Conservation (phyloP, 1,140 invertebrate genomes). For the Lutraria rhynchaena region DNA sequence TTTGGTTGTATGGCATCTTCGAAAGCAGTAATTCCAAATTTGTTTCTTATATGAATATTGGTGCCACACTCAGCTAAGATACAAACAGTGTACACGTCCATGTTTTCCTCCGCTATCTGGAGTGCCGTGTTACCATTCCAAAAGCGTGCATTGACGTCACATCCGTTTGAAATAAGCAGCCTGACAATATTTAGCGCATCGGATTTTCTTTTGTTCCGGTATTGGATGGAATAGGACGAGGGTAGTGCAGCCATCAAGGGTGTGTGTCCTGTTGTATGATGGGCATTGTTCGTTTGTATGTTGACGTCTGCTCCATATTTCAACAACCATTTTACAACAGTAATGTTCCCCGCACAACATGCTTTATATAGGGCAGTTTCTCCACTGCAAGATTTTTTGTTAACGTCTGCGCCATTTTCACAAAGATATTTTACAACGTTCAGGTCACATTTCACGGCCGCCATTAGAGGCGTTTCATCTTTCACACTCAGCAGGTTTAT, state of each 20-base stretch:
- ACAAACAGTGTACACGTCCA: slow-evolving; percentile 2
- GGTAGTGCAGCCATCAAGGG: slow-evolving; percentile 43
- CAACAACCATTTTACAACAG: slow-evolving; percentile 4
- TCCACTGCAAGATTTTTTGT: neutral
- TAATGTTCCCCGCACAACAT: slow-evolving; percentile 1
- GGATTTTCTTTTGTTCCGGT: slow-evolving; percentile 1
- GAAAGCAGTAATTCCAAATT: slow-evolving; percentile 19
- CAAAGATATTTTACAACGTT: slow-evolving; percentile 22
- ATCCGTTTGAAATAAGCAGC: neutral
- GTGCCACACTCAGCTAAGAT: slow-evolving; percentile 27
- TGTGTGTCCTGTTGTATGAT: neutral
- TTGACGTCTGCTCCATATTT: slow-evolving; percentile 27
- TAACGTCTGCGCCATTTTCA: slow-evolving; percentile 13
- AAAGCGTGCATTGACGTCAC: slow-evolving; percentile 18
- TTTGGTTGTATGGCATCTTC: slow-evolving; percentile 14
- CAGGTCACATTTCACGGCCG: neutral
- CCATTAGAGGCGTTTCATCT: slow-evolving; percentile 18
- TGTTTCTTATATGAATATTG: slow-evolving; percentile 16
- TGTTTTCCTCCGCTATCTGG: neutral
- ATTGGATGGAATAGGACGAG: slow-evolving; percentile 10
- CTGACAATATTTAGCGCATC: slow-evolving; percentile 6
- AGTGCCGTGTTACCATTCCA: slow-evolving; percentile 31
- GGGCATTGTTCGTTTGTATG: slow-evolving; percentile 3
- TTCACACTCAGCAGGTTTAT: slow-evolving; percentile 13
- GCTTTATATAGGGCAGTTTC: slow-evolving; percentile 40